Percentiles rank a stretch among this genome's conserved stretches.
These are phyloP conservation scores for Schizothorax lantsangensis DNA, from an alignment of 2,797 vertebrate genomes.

Conservation along the genomic window DNA sequence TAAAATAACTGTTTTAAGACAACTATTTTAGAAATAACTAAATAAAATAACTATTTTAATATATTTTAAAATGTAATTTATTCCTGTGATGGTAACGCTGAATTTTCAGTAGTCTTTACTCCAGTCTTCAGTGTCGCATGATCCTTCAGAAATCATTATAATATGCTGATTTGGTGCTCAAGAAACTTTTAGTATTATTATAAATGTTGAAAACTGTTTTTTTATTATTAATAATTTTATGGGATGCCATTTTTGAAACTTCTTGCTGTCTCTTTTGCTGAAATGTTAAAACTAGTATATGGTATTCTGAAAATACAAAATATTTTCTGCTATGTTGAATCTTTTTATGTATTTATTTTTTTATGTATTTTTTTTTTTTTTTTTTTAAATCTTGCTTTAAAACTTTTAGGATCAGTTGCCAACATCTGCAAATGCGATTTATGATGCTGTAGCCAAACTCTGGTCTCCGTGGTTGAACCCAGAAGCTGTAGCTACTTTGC, in stretches of 20 bases:
- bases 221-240: background rate
- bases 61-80: too few relatives aligned
- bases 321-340: background rate
- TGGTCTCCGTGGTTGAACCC: constrained; percentile 89
- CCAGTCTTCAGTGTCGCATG: background rate
- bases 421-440: constrained; percentile 81
- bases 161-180: background rate
- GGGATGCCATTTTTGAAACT: background rate
- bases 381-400: background rate
- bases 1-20: too few relatives aligned
- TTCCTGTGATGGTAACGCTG: too few relatives aligned
- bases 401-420: constrained; percentile 88
- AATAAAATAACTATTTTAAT: too few relatives aligned
- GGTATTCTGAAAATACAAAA: background rate
- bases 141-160: background rate
- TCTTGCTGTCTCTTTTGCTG: too few relatives aligned
- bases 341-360: too few relatives aligned
- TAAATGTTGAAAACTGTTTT: background rate
- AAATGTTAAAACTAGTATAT: background rate
- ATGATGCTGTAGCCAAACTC: constrained; percentile 85
- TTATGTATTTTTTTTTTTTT: too few relatives aligned
- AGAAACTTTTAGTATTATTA: background rate
- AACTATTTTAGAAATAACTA: too few relatives aligned
- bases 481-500: constrained; percentile 85
- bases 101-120: background rate